These are phyloP conservation scores for Acrocephalus scirpaceus DNA, from an alignment of 2,797 vertebrate species.

Conservation along the genomic window DNA sequence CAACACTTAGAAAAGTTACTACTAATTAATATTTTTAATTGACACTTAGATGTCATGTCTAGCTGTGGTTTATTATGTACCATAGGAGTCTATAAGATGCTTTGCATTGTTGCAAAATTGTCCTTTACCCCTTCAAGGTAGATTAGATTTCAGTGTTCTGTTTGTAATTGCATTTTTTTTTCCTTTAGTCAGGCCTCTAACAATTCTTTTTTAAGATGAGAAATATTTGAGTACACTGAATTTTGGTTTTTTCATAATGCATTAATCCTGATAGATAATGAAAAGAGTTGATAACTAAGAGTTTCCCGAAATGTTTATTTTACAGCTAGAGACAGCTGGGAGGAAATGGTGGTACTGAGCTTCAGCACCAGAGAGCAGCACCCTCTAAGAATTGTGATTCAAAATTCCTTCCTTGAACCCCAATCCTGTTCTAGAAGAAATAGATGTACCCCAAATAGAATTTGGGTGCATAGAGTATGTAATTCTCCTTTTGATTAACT, in stretches of 20 bases:
- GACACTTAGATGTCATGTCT: background rate
- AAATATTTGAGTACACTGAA: background rate
- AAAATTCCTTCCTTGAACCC: constrained; percentile 1
- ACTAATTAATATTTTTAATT: background rate
- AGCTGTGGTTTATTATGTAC: background rate
- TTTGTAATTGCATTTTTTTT: background rate
- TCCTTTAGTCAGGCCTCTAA: background rate
- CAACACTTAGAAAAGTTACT: background rate
- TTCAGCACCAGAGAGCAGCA: constrained; percentile 69
- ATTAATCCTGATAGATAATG: background rate
- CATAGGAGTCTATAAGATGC: background rate
- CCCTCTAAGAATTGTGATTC: constrained; percentile 28
- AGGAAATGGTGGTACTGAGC: constrained; percentile 42
- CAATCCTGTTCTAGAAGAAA: background rate
- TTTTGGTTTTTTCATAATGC: background rate
- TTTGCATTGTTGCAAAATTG: background rate
- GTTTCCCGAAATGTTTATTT: background rate
- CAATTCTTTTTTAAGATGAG: background rate
- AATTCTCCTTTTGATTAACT: background rate
- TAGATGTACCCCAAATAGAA: background rate
- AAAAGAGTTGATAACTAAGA: background rate
- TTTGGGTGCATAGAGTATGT: background rate
- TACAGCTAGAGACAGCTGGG: background rate
- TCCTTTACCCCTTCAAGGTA: background rate
- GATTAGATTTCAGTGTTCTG: background rate